Percentiles rank a stretch among this genome's conserved stretches.
phyloP scores from a whole-genome alignment of 1,140 invertebrate species.

The Anastrepha ludens region DNA sequence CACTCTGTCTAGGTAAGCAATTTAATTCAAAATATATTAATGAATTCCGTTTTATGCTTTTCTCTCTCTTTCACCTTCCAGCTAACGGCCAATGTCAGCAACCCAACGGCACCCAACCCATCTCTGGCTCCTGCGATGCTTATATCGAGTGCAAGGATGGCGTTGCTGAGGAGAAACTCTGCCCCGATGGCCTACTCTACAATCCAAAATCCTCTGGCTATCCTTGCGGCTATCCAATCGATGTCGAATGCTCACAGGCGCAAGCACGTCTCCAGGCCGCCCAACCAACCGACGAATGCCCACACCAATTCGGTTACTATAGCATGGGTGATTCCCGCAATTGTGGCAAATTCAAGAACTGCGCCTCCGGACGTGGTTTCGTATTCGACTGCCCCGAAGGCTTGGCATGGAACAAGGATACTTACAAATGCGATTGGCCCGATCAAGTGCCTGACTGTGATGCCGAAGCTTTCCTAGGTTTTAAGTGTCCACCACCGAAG shows the following conservation, averaged over 20 bases:
- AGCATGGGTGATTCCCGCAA: conserved; percentile 81
- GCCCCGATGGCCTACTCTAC: conserved; percentile 89
- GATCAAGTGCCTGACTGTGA: conserved; percentile 87
- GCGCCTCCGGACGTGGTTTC: conserved; percentile 81
- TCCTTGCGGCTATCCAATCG: conserved; percentile 89
- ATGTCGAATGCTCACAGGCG: conserved; percentile 82
- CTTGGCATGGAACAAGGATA: conserved; percentile 86
- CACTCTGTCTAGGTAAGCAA: conserved; percentile 56
- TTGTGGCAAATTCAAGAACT: conserved; percentile 90
- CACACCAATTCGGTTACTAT: conserved; percentile 90
- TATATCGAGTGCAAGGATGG: conserved; percentile 82
- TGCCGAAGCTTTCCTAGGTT: conserved; percentile 83
- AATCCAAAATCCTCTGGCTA: conserved; percentile 84
- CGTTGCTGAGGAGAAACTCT: conserved; percentile 83
- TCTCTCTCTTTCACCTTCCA: conserved; percentile 57
- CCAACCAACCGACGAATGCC: conserved; percentile 84
- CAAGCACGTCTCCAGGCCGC: conserved; percentile 78
- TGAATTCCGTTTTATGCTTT: conserved; percentile 55
- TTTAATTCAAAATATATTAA: conserved; percentile 52
- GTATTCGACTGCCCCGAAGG: conserved; percentile 83
- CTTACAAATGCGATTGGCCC: conserved; percentile 89
- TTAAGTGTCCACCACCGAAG: conserved; percentile 79
- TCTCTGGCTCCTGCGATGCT: conserved; percentile 84
- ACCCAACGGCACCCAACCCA: conserved; percentile 76
- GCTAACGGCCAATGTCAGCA: conserved; percentile 63